Evolutionary conservation across 2,888 invertebrate genomes (phyloP).

Genomic region (Meiosimyza decipiens): DNA sequence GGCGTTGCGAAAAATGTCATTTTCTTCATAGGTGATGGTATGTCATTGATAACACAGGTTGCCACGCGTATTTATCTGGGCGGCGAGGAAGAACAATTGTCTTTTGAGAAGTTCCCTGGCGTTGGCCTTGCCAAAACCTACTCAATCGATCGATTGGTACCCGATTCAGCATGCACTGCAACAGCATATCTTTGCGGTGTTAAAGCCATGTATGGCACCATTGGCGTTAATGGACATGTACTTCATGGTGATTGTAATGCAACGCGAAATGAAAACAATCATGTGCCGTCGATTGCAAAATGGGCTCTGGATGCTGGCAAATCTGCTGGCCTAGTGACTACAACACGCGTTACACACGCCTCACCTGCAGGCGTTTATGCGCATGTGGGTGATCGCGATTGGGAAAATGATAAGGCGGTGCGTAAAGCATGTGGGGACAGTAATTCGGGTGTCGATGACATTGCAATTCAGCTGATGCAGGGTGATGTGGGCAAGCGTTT

Average conservation of each 20-base stretch:
- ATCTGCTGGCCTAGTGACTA: slow-evolving; percentile 77
- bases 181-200: slow-evolving; percentile 84
- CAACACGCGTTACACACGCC: slow-evolving; percentile 82
- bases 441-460: slow-evolving; percentile 72
- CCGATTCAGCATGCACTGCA: slow-evolving; percentile 85
- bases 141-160: slow-evolving; percentile 79
- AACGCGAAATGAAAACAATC: slow-evolving; percentile 70
- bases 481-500: slow-evolving; percentile 75
- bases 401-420: slow-evolving; percentile 76
- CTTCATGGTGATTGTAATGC: slow-evolving; percentile 73
- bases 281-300: slow-evolving; percentile 75
- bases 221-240: slow-evolving; percentile 79
- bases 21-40: slow-evolving; percentile 87
- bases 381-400: slow-evolving; percentile 74
- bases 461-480: slow-evolving; percentile 77
- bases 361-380: slow-evolving; percentile 77
- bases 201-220: slow-evolving; percentile 80
- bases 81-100: slow-evolving; percentile 77
- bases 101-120: slow-evolving; percentile 82
- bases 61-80: slow-evolving; percentile 81
- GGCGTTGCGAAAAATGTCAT: slow-evolving; percentile 78
- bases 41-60: slow-evolving; percentile 84
- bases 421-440: slow-evolving; percentile 66
- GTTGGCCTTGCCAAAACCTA: slow-evolving; percentile 80
- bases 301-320: slow-evolving; percentile 77